Percentiles rank a stretch among this genome's conserved stretches.
Evolutionary conservation across 2,113 vertebrate species (phyloP).

Genomic region (Chauna torquata): DNA sequence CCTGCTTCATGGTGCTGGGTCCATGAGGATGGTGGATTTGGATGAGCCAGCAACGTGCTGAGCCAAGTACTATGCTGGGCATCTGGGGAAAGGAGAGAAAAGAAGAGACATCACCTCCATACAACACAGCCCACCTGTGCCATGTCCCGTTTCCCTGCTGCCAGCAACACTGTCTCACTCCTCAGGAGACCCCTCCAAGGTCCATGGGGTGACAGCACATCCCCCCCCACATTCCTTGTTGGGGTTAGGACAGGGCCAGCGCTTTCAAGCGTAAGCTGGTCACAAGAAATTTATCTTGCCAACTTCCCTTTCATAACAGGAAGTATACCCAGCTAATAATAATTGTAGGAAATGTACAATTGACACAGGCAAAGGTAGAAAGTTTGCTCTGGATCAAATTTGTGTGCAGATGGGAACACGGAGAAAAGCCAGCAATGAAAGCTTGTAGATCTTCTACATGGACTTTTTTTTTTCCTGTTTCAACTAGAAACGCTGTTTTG

Average conservation of each 20-base stretch:
- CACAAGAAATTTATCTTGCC: slow-evolving; percentile 20
- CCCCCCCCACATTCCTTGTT: not conserved
- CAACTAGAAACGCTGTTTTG: not conserved
- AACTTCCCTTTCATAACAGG: slow-evolving; percentile 47
- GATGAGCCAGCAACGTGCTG: not conserved
- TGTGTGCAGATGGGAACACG: not conserved
- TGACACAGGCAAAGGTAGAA: slow-evolving; percentile 22
- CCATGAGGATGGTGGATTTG: not conserved
- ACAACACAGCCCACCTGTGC: fast-evolving
- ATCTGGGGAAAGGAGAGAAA: not conserved
- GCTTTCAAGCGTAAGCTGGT: slow-evolving; percentile 22
- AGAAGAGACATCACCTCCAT: not conserved
- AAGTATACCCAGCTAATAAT: slow-evolving; percentile 32
- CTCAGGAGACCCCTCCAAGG: fast-evolving
- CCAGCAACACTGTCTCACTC: not conserved
- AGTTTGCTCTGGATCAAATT: not conserved
- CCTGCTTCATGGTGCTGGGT: not conserved
- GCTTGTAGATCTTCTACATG: not conserved
- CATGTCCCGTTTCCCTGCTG: not conserved
- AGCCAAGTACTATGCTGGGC: not conserved
- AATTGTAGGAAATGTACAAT: slow-evolving; percentile 21
- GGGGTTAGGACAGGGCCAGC: slow-evolving; percentile 2
- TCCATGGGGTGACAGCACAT: fast-evolving
- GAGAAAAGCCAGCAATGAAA: not conserved
- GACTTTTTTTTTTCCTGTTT: not conserved